A percentile compares a stretch with the other conserved stretches of the same genome.
phyloP scores from a whole-genome alignment of 2,113 vertebrate species.

The Chrysochloris asiatica region DNA sequence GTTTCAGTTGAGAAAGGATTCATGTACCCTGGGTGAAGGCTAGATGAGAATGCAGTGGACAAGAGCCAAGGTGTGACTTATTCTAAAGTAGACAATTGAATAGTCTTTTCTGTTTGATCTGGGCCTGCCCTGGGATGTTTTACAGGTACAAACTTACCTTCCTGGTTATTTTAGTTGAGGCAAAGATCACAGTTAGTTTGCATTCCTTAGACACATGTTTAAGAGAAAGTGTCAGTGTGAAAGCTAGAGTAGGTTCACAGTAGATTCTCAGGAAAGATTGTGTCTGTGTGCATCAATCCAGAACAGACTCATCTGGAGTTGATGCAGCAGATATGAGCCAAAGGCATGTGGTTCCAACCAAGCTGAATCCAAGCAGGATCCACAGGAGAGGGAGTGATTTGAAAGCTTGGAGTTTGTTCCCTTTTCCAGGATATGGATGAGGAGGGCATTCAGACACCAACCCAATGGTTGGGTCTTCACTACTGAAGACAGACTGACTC shows the following conservation, averaged over 20 bases:
- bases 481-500: conserved; percentile 14
- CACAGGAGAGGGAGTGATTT: neutral
- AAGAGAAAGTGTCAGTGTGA: neutral
- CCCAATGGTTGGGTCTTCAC: neutral
- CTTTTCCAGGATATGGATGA: neutral
- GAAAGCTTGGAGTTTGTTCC: neutral
- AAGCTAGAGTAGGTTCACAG: neutral
- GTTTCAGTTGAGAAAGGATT: neutral
- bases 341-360: neutral
- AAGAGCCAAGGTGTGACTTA: neutral
- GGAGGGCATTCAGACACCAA: neutral
- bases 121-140: neutral
- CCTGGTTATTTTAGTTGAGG: neutral
- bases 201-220: neutral
- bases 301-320: neutral
- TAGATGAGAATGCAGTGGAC: neutral
- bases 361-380: neutral
- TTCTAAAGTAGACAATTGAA: neutral
- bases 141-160: neutral
- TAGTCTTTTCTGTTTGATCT: neutral
- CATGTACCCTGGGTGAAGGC: neutral
- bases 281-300: neutral
- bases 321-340: neutral
- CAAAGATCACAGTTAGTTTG: neutral
- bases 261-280: neutral